phyloP scores from a whole-genome alignment of 2,797 vertebrate genomes.

The Arremon aurantiirostris region DNA sequence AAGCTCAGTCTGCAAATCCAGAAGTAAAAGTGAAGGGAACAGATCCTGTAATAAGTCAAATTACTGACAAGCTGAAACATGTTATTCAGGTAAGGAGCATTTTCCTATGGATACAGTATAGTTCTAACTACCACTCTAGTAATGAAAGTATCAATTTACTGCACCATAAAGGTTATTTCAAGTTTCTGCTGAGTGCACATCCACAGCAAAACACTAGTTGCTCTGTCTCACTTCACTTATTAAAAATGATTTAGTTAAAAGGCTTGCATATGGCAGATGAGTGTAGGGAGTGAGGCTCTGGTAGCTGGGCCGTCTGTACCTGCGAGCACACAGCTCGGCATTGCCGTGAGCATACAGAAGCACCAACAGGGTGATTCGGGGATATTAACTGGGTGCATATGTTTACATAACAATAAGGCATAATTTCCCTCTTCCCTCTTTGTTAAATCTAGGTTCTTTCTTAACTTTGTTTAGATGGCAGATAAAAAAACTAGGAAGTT shows the following conservation, averaged over 20 bases:
- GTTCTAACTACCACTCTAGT: not conserved
- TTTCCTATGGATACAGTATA: not conserved
- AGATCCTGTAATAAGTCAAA: conserved; percentile 86
- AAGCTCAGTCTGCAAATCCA: conserved; percentile 85
- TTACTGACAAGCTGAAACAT: conserved; percentile 91
- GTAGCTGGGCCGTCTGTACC: not conserved
- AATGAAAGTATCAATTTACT: not conserved
- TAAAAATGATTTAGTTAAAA: not conserved
- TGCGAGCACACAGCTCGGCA: not conserved
- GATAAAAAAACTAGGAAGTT: not conserved
- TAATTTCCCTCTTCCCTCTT: not conserved
- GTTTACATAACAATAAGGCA: not conserved
- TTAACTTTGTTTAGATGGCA: not conserved
- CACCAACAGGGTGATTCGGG: not conserved
- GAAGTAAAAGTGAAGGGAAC: conserved; percentile 88
- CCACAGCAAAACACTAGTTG: not conserved
- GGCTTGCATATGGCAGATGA: not conserved
- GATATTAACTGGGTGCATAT: not conserved
- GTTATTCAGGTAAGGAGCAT: conserved; percentile 85
- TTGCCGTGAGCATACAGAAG: not conserved
- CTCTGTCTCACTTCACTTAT: not conserved
- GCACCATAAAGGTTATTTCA: not conserved
- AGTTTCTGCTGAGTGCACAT: not conserved
- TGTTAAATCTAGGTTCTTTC: not conserved
- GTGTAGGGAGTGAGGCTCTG: not conserved